phyloP scores from a whole-genome alignment of 2,888 invertebrate genomes.

The Branchellion lobata region DNA sequence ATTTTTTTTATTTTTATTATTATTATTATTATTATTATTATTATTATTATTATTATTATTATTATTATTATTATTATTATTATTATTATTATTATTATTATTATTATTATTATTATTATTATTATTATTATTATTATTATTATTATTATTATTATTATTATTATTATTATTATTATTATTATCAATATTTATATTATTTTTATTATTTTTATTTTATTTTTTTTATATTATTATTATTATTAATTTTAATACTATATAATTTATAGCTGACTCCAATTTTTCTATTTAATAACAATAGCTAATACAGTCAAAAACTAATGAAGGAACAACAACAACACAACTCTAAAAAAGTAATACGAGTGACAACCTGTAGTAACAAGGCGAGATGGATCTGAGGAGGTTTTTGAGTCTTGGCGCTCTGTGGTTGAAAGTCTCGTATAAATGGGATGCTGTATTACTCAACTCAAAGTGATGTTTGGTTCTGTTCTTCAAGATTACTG shows the following conservation, averaged over 20 bases:
- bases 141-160: slow-evolving; percentile 4
- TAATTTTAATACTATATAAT: not conserved
- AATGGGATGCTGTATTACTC: too few species aligned
- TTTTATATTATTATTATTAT: not conserved
- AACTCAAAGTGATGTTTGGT: too few species aligned
- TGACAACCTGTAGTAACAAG: slow-evolving; percentile 9
- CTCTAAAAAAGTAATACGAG: too few species aligned
- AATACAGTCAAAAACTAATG: too few species aligned
- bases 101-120: not conserved
- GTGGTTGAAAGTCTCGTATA: not conserved
- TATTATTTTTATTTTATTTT: not conserved
- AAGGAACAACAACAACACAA: too few species aligned
- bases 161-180: not conserved
- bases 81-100: not conserved
- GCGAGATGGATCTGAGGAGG: slow-evolving; percentile 17
- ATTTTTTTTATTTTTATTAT: not conserved
- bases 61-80: not conserved
- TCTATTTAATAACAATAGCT: too few species aligned
- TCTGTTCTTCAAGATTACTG: not conserved
- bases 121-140: not conserved
- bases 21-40: slow-evolving; percentile 4
- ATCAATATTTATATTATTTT: not conserved
- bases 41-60: not conserved
- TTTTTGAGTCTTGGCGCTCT: slow-evolving; percentile 12
- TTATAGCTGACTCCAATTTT: too few species aligned